phyloP scores from a whole-genome alignment of 2,797 vertebrate species.

The Tiaroga cobitis region DNA sequence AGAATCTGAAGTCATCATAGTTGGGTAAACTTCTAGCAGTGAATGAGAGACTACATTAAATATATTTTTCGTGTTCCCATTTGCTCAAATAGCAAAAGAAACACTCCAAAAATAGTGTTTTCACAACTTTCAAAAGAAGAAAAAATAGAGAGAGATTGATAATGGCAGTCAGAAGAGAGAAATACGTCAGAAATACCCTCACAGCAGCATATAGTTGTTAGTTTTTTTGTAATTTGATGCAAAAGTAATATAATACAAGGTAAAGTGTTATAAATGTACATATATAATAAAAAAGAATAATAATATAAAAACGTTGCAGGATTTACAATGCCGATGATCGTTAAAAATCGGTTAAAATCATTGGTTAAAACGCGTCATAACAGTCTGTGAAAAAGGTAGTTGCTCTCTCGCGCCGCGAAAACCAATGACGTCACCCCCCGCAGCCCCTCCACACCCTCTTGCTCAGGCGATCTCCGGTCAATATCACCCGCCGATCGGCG shows the following conservation, averaged over 20 bases:
- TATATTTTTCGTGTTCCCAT: too few species aligned
- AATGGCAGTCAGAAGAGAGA: neutral
- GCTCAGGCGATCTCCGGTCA: slow-evolving; percentile 59
- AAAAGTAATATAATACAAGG: neutral
- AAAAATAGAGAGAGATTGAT: neutral
- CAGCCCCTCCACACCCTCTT: slow-evolving; percentile 65
- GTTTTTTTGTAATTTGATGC: neutral
- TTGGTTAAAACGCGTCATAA: neutral
- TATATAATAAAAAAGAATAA: neutral
- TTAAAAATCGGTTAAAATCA: neutral
- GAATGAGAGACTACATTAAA: too few species aligned
- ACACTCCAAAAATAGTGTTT: too few species aligned
- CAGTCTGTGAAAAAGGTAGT: neutral
- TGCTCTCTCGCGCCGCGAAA: slow-evolving; percentile 59
- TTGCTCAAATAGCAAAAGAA: too few species aligned
- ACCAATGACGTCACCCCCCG: slow-evolving; percentile 77
- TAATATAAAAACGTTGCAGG: neutral
- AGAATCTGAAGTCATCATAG: too few species aligned
- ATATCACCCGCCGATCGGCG: neutral
- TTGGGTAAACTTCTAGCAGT: too few species aligned
- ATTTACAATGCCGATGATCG: neutral
- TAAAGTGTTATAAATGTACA: neutral
- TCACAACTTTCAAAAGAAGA: neutral
- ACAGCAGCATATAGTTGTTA: neutral
- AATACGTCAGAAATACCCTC: too few species aligned